phyloP scores from a whole-genome alignment of 2,888 invertebrate species.

The Myopa testacea region DNA sequence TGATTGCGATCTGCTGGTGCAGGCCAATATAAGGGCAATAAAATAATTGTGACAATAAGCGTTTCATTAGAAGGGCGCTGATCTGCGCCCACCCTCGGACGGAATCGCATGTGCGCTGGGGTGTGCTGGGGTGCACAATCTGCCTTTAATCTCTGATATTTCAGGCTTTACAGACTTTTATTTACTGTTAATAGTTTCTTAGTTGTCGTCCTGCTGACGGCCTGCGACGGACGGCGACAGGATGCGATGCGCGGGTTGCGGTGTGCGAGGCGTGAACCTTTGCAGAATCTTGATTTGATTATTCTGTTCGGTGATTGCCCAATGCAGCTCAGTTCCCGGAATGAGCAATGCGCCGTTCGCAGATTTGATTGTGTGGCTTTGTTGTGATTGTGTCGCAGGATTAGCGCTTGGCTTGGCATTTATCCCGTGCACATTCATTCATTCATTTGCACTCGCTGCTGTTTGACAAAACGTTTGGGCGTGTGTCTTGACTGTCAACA shows the following conservation, averaged over 20 bases:
- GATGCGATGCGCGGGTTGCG: conserved; percentile 25
- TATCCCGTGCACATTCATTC: conserved; percentile 7
- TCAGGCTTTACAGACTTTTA: conserved; percentile 51
- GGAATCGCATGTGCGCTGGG: conserved; percentile 7
- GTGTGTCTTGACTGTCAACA: neutral
- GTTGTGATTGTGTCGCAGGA: conserved; percentile 46
- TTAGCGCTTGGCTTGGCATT: conserved; percentile 39
- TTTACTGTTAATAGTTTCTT: conserved; percentile 61
- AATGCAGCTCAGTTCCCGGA: conserved; percentile 56
- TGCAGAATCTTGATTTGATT: conserved; percentile 58
- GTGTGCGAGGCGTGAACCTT: conserved; percentile 17
- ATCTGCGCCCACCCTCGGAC: conserved; percentile 12
- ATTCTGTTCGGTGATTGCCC: conserved; percentile 47
- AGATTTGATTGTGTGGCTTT: conserved; percentile 32
- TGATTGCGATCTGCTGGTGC: conserved; percentile 14
- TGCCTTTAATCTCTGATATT: conserved; percentile 33
- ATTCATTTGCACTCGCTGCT: neutral
- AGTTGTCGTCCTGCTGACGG: conserved; percentile 50
- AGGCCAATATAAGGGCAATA: conserved; percentile 60
- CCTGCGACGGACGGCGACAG: conserved; percentile 12
- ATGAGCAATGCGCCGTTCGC: conserved; percentile 49
- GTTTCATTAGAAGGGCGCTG: conserved; percentile 61
- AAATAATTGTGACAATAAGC: conserved; percentile 70
- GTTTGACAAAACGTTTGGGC: conserved; percentile 20
- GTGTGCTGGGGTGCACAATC: conserved; percentile 49